phyloP scores from a whole-genome alignment of 2,888 invertebrate genomes.

The Habroteleia sp. region DNA sequence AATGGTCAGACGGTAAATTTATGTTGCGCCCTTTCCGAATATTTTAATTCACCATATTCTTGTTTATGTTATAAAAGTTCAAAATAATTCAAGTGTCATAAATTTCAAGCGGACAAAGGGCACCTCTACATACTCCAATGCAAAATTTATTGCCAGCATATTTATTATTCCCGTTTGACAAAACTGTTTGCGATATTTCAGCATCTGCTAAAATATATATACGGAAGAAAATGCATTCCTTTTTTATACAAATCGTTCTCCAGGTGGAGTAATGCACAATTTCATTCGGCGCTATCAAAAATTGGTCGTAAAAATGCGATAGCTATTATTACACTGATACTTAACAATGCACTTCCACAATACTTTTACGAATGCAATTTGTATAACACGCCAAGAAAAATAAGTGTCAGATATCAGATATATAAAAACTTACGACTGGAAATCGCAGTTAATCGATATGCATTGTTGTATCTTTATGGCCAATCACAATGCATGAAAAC shows the following conservation, averaged over 20 bases:
- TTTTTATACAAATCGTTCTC: slow-evolving; percentile 11
- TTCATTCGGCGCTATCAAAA: slow-evolving; percentile 5
- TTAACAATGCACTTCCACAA: slow-evolving; percentile 1
- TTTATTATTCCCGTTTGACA: slow-evolving; percentile 29
- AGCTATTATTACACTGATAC: slow-evolving; percentile 10
- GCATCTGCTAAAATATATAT: slow-evolving; percentile 5
- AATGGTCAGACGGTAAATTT: no score
- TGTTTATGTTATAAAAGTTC: slow-evolving; percentile 2
- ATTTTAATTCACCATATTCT: background rate
- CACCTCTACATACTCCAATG: background rate
- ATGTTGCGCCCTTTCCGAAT: no score
- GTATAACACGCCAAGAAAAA: slow-evolving; percentile 29
- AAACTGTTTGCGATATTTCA: slow-evolving; percentile 23
- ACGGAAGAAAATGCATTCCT: background rate
- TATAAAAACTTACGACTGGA: slow-evolving; percentile 44
- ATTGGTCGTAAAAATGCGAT: slow-evolving; percentile 1
- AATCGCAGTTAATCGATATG: slow-evolving; percentile 51
- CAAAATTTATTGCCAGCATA: slow-evolving; percentile 24
- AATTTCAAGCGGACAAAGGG: slow-evolving; percentile 9
- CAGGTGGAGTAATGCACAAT: slow-evolving; percentile 1
- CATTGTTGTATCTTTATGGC: slow-evolving; percentile 49
- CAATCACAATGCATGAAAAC: slow-evolving; percentile 42
- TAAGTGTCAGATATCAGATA: slow-evolving; percentile 20
- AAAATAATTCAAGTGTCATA: slow-evolving; percentile 17
- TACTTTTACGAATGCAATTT: slow-evolving; percentile 36